Base-by-base conservation (phyloP, 2,113 vertebrate species). In the Todiramphus chloris region DNA sequence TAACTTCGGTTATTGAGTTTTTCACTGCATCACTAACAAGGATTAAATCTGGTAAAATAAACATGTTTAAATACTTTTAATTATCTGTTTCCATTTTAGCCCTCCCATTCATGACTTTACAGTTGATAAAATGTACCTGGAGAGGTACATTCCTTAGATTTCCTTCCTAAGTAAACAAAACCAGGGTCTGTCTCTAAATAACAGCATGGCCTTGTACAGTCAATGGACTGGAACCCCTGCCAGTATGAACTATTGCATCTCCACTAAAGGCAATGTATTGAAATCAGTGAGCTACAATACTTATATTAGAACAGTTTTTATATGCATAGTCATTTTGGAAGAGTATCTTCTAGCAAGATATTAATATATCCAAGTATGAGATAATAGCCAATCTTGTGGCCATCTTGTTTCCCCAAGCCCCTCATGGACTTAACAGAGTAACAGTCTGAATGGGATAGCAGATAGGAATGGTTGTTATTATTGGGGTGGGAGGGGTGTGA, bases 401-500 rank as follows among this genome's bases (percentile, higher is more conserved):
- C 21, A 64, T 17, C 43, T 30, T 25, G 43, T 69, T 75, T 74
- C 37, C 83, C 43, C 27, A 63, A 21, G 33, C 5, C 31, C 48
- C 35, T 51, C 33, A 4, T 12, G 33, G 35, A 19, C 18, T 94
- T 46, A 14, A 33, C 13, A 16, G 59, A 59, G 2, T 21, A 63
- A 69, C 16, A 21, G 50, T 27, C 4, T 33, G 79, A 70, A 41
- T 4, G 8, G 44, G 8, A 10, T 19, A 48, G n/a, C 39, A 35
- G 58, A 33, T 33, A 44, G 35, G 27, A 75, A 64, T 2, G 8
- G 75, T 35, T 14, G 30, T n/a, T 31, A n/a, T 43, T 59, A 3
- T 46, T 77, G 37, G 44, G 1, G 5, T 13, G 9, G 6, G 4
- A 5, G 5, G 16, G 4, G 13, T 4, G 8, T 7, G 12, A 2